Evolutionary conservation across 2,113 vertebrate genomes (phyloP).

Genomic region (Ciconia boyciana): DNA sequence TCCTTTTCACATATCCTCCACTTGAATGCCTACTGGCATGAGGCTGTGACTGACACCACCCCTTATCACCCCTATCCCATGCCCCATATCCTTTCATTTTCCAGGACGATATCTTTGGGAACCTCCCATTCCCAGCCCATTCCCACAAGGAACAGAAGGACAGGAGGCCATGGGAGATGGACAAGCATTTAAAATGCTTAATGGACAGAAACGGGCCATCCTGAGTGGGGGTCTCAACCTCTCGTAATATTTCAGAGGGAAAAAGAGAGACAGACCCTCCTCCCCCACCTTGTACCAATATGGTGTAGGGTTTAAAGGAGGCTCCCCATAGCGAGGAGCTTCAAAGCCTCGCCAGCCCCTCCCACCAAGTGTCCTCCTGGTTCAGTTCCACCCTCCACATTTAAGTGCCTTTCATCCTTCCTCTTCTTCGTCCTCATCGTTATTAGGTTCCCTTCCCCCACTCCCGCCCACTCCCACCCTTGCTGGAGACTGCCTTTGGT

Average conservation of each 20-base stretch:
- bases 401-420: constrained; percentile 64
- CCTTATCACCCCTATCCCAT: background rate
- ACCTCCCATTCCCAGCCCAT: background rate
- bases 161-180: background rate
- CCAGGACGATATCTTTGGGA: background rate
- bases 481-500: constrained; percentile 63
- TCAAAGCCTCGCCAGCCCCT: constrained; percentile 57
- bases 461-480: constrained; percentile 36
- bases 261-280: background rate
- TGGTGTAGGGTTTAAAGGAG: constrained; percentile 63
- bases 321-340: constrained; percentile 55
- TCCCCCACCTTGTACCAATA: constrained; percentile 47
- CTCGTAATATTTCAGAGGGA: background rate
- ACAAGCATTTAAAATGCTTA: background rate
- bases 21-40: background rate
- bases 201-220: constrained; percentile 9
- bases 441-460: constrained; percentile 45
- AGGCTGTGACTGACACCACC: background rate
- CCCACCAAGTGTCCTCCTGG: constrained; percentile 55
- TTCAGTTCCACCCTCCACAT: constrained; percentile 54
- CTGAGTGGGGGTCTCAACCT: background rate
- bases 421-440: constrained; percentile 62
- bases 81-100: background rate
- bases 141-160: background rate
- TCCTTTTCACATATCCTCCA: background rate